These are phyloP conservation scores for Grammomys dolichurus DNA, from an alignment of 2,113 vertebrate species.

Conservation along the genomic window DNA sequence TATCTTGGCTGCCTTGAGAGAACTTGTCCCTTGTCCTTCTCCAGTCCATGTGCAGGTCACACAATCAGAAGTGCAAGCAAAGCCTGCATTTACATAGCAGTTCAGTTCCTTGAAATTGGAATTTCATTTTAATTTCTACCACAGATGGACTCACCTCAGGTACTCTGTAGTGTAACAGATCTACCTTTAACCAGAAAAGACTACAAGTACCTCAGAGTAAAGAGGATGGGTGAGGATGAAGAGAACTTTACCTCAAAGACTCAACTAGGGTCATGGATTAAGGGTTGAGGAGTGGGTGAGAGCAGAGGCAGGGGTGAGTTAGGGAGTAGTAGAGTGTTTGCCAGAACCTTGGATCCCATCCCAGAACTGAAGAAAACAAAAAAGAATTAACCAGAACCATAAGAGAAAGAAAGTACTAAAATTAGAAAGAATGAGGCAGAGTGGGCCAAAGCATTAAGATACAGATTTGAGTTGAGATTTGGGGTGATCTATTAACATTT, in stretches of 20 bases:
- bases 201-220: background rate
- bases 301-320: background rate
- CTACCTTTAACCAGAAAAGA: background rate
- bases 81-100: background rate
- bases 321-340: background rate
- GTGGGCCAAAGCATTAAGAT: background rate
- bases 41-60: background rate
- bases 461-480: constrained; percentile 27
- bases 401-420: background rate
- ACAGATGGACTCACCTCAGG: background rate
- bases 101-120: background rate
- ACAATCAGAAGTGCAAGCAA: background rate
- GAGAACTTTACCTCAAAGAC: background rate
- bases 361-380: background rate
- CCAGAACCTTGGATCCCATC: background rate
- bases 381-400: background rate
- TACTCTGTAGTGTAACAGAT: background rate
- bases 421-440: background rate
- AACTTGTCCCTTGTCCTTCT: background rate
- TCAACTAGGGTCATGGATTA: background rate
- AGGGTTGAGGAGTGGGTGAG: rapidly evolving
- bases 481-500: constrained; percentile 50
- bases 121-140: constrained; percentile 31
- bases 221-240: background rate
- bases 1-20: background rate